Evolutionary conservation across 92 coral and sea anemone genomes (phyloP), one percentile per base, ranked within the genome.

Genomic region (Montipora capitata): DNA sequence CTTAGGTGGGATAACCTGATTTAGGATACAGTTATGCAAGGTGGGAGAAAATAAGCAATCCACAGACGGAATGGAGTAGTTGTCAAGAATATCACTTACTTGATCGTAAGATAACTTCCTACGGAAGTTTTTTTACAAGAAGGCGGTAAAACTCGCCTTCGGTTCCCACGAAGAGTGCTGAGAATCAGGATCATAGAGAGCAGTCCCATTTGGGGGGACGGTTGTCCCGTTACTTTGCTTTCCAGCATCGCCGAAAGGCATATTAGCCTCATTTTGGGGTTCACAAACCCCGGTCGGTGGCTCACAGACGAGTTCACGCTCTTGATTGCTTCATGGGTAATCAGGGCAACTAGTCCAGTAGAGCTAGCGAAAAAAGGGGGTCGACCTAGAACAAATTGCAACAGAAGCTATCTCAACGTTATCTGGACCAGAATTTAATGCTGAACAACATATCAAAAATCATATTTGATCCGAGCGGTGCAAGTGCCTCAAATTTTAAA

Each of bases 181-280:
- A 7, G 59, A 10, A 38, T 73, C 78, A 4, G 78, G 63, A 18
- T 73, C 78, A 73, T 74, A 74, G 1, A 69, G 35, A 42, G 41
- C 51, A 14, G 51, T 9, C 12, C 49, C 12, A 20, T 51, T 56
- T 57, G 20, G 42, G 3, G 18, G 41, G 3, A 4, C 3, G 12
- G 51, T 51, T 20, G 66, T 8, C 6, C 12, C 79, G 11, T 74
- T 35, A 10, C n/a, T 7, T 0, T 27, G 40, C 44, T 17, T 43
- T 9, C 3, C 17, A 48, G 56, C 40, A n/a, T 72, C 58, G 38
- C 17, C 44, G 52, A 58, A 48, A 43, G 58, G 77, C 14, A 3
- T 43, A 12, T 11, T 10, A 16, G 61, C 63, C 42, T 45, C 40
- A 5, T 14, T 48, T 73, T 20, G 62, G 13, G 62, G 63, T 52